Evolutionary conservation across 2,113 vertebrate species (phyloP), one percentile per base, ranked within the genome.

Genomic region (Eidolon helvum): DNA sequence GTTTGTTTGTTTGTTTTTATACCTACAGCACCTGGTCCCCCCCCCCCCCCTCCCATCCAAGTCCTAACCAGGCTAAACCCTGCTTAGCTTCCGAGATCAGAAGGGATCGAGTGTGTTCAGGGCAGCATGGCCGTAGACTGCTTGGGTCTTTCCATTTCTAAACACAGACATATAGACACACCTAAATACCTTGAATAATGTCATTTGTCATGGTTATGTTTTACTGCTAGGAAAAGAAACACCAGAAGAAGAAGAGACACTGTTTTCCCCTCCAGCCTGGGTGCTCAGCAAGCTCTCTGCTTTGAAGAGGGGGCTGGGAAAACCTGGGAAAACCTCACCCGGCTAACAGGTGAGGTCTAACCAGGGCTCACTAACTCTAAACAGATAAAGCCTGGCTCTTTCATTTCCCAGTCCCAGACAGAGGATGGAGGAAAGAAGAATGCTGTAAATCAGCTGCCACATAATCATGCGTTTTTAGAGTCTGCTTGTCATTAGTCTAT

Each of bases 401-500:
- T 21, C 78, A 40, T 24, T 59, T 63, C 63, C 30, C 77, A 45
- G 68, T 30, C 66, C 78, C 28, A 90, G 78, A 79, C 94, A 82
- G 77, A 38, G 30, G 45, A 96, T 28, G 65, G 61, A 26, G 9
- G 10, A 19, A 69, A 96, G 40, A 90, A 95, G 63, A 91, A 68
- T 35, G 72, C 38, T 63, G n/a, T 68, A 74, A 79, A 96, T 94
- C 86, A 91, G 66, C 53, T 1, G 0, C 82, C 75, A 40, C 82
- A 87, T 40, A 91, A 91, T 88, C 80, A 75, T 7, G 53, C 68
- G 30, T 82, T 91, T 96, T 75, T 55, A 65, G 83, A 91, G 55
- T 91, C 82, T 68, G 24, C 88, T 86, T 79, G 91, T 89, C 82
- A 94, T 94, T 97, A 95, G 88, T 83, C 82, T 88, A 16, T 83